phyloP scores from a whole-genome alignment of 1,140 invertebrate genomes.

The Drosophila nannoptera region DNA sequence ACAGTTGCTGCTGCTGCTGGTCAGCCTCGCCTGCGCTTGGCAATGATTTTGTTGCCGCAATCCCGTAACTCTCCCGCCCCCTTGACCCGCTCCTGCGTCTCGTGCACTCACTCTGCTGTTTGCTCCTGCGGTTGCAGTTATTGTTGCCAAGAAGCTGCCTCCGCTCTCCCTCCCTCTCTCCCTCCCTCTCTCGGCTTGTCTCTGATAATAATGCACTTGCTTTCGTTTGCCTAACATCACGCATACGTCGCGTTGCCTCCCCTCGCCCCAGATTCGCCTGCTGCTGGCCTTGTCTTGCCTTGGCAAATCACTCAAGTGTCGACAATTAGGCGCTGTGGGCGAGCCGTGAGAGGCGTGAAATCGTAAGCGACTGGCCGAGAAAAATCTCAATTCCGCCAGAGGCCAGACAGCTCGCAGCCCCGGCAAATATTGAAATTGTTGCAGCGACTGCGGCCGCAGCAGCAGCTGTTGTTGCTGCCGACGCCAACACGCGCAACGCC shows the following conservation, averaged over 20 bases:
- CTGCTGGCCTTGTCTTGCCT: conserved; percentile 46
- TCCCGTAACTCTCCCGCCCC: not conserved
- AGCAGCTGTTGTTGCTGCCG: conserved; percentile 14
- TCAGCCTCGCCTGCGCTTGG: conserved; percentile 67
- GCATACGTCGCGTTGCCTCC: conserved; percentile 42
- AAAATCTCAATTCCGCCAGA: not conserved
- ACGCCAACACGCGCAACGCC: conserved; percentile 40
- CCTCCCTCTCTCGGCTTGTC: conserved; percentile 15
- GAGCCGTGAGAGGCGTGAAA: conserved; percentile 45
- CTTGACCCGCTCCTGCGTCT: not conserved
- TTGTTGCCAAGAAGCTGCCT: conserved; percentile 64
- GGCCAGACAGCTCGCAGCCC: not conserved
- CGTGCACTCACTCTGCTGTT: conserved; percentile 8
- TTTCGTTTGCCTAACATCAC: conserved; percentile 14
- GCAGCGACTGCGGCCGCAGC: not conserved
- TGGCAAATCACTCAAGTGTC: conserved; percentile 67
- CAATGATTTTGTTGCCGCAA: conserved; percentile 38
- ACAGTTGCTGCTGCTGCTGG: conserved; percentile 45
- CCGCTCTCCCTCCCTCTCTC: not conserved
- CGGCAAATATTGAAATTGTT: conserved; percentile 38
- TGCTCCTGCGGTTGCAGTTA: conserved; percentile 47
- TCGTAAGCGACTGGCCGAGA: conserved; percentile 32
- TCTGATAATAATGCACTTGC: conserved; percentile 59
- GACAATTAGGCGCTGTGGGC: conserved; percentile 63
- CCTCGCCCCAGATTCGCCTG: not conserved